These are phyloP conservation scores for Ciconia stormi DNA, from an alignment of 2,113 vertebrate genomes.

Conservation along the genomic window DNA sequence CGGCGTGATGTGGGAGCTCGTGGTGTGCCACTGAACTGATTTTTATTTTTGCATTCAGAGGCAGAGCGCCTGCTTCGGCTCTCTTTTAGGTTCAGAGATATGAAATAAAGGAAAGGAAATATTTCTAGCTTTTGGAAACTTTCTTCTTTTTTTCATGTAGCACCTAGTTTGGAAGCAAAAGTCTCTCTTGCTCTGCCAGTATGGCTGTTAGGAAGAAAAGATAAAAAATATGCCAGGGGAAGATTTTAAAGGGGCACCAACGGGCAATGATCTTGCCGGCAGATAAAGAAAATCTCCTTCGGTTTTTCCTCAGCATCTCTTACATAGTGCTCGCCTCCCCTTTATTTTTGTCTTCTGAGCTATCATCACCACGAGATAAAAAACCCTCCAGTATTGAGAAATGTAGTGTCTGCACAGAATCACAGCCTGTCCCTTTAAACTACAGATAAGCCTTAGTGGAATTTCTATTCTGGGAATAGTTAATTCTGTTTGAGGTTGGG, in stretches of 20 bases:
- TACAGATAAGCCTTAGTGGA: conserved; percentile 50
- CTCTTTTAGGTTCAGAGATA: background rate
- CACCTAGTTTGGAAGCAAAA: background rate
- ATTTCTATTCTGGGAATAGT: conserved; percentile 66
- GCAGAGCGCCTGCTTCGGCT: background rate
- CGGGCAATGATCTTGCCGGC: background rate
- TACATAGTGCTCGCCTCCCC: background rate
- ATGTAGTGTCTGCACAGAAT: background rate
- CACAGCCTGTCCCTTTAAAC: conserved; percentile 57
- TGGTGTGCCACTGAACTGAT: background rate
- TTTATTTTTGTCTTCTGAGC: conserved; percentile 25
- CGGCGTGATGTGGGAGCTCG: background rate
- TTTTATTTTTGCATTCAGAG: background rate
- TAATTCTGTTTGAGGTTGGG: conserved; percentile 68
- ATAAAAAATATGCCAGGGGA: background rate
- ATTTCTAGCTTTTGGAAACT: background rate
- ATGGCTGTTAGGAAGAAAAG: background rate
- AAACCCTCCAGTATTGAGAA: background rate
- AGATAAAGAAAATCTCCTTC: conserved; percentile 4
- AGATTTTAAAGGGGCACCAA: background rate
- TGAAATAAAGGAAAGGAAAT: background rate
- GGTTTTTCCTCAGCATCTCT: background rate
- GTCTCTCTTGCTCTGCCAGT: background rate
- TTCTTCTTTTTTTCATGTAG: background rate
- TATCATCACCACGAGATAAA: background rate